Evolutionary conservation across 2,797 vertebrate species (phyloP), one percentile per base, ranked within the genome.

Genomic region (Naso thynnoides): DNA sequence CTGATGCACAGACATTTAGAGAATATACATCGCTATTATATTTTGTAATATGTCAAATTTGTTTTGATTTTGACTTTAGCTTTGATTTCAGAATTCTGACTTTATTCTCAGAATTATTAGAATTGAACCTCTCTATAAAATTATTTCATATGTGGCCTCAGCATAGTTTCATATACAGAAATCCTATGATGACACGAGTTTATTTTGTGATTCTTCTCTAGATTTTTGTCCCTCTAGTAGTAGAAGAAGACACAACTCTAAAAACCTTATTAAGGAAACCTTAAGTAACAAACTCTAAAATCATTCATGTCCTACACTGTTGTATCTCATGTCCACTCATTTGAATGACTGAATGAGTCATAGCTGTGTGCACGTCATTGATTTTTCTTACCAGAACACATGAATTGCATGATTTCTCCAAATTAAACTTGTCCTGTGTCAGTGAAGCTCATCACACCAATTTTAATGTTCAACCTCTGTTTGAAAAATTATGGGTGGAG

Each of bases 401-500:
- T 71, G 50, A 39, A 27, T 19, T 48, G 53, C 61, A 50, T 23
- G 14, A 49, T n/a, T 24, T 45, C 41, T 55, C 8, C 23, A 33
- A 42, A 21, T 45, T 50, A 8, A 2, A 4, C 6, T 0, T 1
- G n/a, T 47, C 53, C 54, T 11, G 21, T 16, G 65, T 60, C 59
- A 27, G 21, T 36, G 42, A 26, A 75, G 58, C 59, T 53, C 63
- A 38, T 15, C 58, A 33, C 54, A 21, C 69, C 31, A 61, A 29
- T 69, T 64, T 65, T 57, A 72, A 73, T 71, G 47, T 39, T n/a
- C 10, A 65, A 62, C 58, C 33, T 65, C 50, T 54, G 63, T 76
- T 48, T 70, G 75, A 76, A 66, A 58, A 0, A 6, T 26, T 11
- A 29, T 14, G 6, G 4, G 3, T 29, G 2, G 24, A 29, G 33